A percentile compares a stretch with the other conserved stretches of the same genome.
Evolutionary conservation across 1,140 invertebrate species (phyloP).

Genomic region (Papilio glaucus): DNA sequence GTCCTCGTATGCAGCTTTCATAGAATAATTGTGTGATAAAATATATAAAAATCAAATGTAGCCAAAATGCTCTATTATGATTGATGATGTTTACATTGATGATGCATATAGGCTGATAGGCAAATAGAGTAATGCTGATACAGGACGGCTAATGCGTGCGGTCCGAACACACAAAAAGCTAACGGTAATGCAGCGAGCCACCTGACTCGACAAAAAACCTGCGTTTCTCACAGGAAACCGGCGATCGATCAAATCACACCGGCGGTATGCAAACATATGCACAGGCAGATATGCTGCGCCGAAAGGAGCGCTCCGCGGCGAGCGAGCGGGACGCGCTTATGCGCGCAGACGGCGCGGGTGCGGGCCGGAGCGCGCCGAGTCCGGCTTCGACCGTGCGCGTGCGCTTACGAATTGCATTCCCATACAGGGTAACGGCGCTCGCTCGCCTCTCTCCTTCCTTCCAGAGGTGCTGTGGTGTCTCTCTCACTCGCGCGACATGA

Average conservation of each 20-base stretch:
- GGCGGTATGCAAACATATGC: constrained; percentile 76
- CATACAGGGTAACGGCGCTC: constrained; percentile 79
- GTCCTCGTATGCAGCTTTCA: too few species aligned
- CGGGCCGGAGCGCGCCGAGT: constrained; percentile 71
- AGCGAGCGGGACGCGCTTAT: constrained; percentile 59
- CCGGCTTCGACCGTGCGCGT: constrained; percentile 75
- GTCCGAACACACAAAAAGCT: constrained; percentile 63
- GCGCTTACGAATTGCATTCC: constrained; percentile 80
- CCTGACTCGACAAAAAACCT: constrained; percentile 76
- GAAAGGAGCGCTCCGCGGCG: constrained; percentile 60
- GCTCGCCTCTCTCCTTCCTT: constrained; percentile 67
- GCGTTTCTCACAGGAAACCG: constrained; percentile 79
- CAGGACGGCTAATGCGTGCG: constrained; percentile 51
- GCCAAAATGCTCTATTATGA: too few species aligned
- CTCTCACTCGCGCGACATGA: constrained; percentile 76
- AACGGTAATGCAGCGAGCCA: constrained; percentile 71
- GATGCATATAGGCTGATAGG: background rate
- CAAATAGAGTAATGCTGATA: constrained; percentile 44
- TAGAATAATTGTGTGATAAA: background rate
- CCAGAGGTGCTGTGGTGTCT: constrained; percentile 57
- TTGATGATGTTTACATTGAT: too few species aligned
- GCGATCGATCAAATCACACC: constrained; percentile 78
- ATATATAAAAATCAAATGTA: too few species aligned
- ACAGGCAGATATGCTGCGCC: constrained; percentile 66
- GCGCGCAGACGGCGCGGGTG: constrained; percentile 56